These are phyloP conservation scores for Empidonax alnorum DNA, from an alignment of 2,113 vertebrate genomes.

Conservation along the genomic window DNA sequence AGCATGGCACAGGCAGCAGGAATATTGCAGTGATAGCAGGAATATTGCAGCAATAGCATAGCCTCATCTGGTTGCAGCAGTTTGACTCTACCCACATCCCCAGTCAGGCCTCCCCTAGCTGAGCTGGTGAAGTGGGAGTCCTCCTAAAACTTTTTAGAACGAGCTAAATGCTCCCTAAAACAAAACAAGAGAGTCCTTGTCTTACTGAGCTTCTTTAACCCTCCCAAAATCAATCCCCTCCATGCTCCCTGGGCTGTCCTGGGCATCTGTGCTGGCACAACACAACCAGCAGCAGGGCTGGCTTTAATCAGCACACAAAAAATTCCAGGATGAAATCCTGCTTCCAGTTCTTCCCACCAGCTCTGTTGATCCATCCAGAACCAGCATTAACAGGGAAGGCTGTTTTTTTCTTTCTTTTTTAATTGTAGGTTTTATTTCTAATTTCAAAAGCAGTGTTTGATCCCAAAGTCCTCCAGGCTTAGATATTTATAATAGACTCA, in stretches of 20 bases:
- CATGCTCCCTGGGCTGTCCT: background rate
- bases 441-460: slow-evolving; percentile 39
- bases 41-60: background rate
- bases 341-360: background rate
- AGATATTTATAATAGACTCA: background rate
- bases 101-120: background rate
- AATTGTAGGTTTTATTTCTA: slow-evolving; percentile 33
- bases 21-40: background rate
- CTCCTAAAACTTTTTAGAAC: background rate
- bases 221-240: background rate
- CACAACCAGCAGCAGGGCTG: background rate
- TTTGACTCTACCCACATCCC: background rate
- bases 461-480: background rate
- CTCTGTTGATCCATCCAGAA: background rate
- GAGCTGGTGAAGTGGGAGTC: background rate
- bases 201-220: background rate
- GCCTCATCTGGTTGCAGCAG: background rate
- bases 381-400: background rate
- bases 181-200: background rate
- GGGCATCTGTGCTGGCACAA: background rate
- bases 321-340: background rate
- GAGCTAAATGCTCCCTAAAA: background rate
- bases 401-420: background rate
- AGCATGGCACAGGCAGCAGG: background rate
- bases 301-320: slow-evolving; percentile 3